Evolutionary conservation across 2,113 vertebrate species (phyloP), one percentile per base, ranked within the genome.

Genomic region (Marmota monax): DNA sequence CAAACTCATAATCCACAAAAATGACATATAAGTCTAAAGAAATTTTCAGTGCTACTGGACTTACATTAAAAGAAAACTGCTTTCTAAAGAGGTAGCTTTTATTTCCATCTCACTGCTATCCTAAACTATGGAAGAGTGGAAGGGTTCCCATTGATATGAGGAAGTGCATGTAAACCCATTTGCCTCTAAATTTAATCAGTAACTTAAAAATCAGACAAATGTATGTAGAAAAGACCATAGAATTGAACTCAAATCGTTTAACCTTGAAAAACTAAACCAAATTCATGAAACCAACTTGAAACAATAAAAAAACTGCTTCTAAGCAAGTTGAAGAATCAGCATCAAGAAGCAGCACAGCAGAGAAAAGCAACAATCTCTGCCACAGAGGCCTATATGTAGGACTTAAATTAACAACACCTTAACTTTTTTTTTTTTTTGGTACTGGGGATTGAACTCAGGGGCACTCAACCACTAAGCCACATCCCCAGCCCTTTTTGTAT

Each of bases 1-100:
- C 61, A 92, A 77, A 95, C 42, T 73, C 96, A 63, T 82, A 95
- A 96, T 88, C 58, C 85, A 94, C 53, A 94, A 39, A 96, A 95
- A 93, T 94, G 88, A 92, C 84, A 96, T 72, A 13, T 61, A 80
- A 95, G 45, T 37, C 69, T 92, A 42, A 63, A 92, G 61, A 77
- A 69, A 95, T 80, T 69, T 45, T 87, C 32, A 96, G 51, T n/a
- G 42, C 32, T 92, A 45, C 27, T 88, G 79, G 39, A 86, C 58
- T 92, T 58, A 22, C 9, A 86, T 86, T 23, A 61, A 86, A 74
- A 87, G 63, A 92, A 90, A 97, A 69, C n/a, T 78, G 48, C 48
- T 96, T 89, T 39, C 27, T 61, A 86, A 94, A 78, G 56, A 67
- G 32, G 42, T 87, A 63, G n/a, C 5, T 34, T 90, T 84, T 86